These are phyloP conservation scores for Micrasema minimum DNA, from an alignment of 1,140 invertebrate species.

Conservation along the genomic window DNA sequence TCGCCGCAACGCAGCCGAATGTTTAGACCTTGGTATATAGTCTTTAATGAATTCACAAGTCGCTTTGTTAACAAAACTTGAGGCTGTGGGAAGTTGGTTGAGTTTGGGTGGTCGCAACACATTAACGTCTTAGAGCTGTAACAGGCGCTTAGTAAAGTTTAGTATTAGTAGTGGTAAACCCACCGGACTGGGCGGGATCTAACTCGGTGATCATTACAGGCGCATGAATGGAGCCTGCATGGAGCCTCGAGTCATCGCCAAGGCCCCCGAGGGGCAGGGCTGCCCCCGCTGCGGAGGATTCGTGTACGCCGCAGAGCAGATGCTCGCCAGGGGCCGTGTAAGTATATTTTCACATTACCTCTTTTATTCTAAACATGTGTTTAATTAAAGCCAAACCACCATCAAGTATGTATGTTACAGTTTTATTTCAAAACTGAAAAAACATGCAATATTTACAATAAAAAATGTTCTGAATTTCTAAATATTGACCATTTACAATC, in stretches of 20 bases:
- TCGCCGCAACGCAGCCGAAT: constrained; percentile 41
- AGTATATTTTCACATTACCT: constrained; percentile 63
- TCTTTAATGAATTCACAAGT: constrained; percentile 39
- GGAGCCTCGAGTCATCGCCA: constrained; percentile 80
- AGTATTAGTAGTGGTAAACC: constrained; percentile 32
- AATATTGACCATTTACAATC: no score
- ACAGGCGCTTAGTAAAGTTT: constrained; percentile 45
- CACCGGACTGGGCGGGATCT: neutral
- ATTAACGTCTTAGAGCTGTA: constrained; percentile 52
- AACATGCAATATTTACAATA: no score
- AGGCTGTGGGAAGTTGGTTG: constrained; percentile 47
- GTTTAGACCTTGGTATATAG: constrained; percentile 42
- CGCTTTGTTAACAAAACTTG: constrained; percentile 50
- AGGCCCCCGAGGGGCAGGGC: constrained; percentile 86
- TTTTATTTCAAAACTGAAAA: no score
- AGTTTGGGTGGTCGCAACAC: constrained; percentile 44
- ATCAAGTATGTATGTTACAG: no score
- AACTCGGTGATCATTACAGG: constrained; percentile 45
- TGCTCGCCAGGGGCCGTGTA: constrained; percentile 90
- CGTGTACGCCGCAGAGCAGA: constrained; percentile 94
- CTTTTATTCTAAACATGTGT: neutral
- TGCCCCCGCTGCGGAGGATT: constrained; percentile 91
- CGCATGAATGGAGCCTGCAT: constrained; percentile 69
- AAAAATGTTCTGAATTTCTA: no score
- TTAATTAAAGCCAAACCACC: neutral